Percentiles rank a stretch among this genome's conserved stretches.
phyloP scores from a whole-genome alignment of 23 tunicate genomes.

The Trididemnum clinides region DNA sequence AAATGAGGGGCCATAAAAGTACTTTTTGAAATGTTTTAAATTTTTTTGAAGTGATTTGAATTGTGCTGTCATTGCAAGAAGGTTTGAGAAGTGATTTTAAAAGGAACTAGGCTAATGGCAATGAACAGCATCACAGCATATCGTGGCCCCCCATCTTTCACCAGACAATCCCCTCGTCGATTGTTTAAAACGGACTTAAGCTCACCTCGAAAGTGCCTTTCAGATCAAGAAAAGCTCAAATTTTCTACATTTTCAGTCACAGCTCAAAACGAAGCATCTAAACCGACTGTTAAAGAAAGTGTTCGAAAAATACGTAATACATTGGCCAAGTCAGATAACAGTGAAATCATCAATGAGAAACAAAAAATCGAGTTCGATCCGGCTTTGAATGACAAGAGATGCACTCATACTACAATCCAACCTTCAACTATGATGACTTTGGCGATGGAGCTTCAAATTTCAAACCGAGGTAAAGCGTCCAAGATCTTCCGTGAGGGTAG shows the following conservation, averaged over 20 bases:
- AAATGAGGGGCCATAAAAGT: too few species aligned
- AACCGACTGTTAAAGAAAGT: background rate
- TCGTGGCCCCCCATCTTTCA: constrained; percentile 19
- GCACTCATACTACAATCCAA: constrained; percentile 66
- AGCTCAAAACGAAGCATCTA: background rate
- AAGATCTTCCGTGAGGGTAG: constrained; percentile 61
- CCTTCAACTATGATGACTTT: constrained; percentile 90
- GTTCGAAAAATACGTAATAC: background rate
- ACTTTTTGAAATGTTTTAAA: too few species aligned
- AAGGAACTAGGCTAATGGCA: too few species aligned
- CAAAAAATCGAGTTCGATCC: background rate
- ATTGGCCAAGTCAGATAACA: background rate
- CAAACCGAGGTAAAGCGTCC: constrained; percentile 73
- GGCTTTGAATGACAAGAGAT: constrained; percentile 31
- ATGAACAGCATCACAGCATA: constrained; percentile 17
- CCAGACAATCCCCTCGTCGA: background rate
- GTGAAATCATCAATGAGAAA: background rate
- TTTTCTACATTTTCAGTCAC: background rate
- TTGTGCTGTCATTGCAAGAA: background rate
- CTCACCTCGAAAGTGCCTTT: background rate
- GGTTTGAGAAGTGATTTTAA: background rate
- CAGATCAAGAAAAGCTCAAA: background rate
- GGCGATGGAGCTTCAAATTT: constrained; percentile 78
- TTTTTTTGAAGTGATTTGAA: background rate
- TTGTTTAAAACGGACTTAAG: background rate